These are phyloP conservation scores for Heliothis virescens DNA, from an alignment of 1,140 invertebrate genomes.

Conservation along the genomic window DNA sequence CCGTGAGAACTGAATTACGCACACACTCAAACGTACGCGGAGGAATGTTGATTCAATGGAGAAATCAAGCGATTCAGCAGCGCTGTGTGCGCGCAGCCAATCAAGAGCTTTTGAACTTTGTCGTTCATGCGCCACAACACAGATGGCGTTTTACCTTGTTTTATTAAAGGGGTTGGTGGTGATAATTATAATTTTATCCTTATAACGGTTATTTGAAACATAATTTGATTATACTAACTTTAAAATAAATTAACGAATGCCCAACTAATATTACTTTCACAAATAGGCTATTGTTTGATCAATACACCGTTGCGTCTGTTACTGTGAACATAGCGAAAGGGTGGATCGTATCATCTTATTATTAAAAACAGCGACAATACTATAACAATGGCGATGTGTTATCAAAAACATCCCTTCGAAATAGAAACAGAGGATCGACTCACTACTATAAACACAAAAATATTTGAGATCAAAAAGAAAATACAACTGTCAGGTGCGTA, in stretches of 20 bases:
- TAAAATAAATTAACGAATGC: no score
- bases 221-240: background rate
- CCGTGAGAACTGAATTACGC: conserved; percentile 79
- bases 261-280: no score
- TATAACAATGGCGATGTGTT: conserved; percentile 78
- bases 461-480: conserved; percentile 93
- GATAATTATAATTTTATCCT: background rate
- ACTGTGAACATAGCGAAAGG: conserved; percentile 25
- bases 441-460: conserved; percentile 90
- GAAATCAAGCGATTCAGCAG: conserved; percentile 83
- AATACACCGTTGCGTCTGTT: conserved; percentile 54
- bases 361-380: conserved; percentile 44
- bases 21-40: conserved; percentile 81
- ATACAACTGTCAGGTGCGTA: conserved; percentile 91
- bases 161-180: conserved; percentile 21
- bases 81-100: conserved; percentile 66
- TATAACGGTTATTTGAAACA: no score
- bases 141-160: conserved; percentile 71
- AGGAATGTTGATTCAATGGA: conserved; percentile 85
- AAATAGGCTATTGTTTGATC: conserved; percentile 59
- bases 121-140: conserved; percentile 58
- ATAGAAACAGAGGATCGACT: conserved; percentile 87
- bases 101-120: conserved; percentile 76
- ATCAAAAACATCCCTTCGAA: conserved; percentile 84
- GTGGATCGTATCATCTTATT: conserved; percentile 9